Evolutionary conservation across 2,113 vertebrate genomes (phyloP).

Genomic region (Galeopterus variegatus): DNA sequence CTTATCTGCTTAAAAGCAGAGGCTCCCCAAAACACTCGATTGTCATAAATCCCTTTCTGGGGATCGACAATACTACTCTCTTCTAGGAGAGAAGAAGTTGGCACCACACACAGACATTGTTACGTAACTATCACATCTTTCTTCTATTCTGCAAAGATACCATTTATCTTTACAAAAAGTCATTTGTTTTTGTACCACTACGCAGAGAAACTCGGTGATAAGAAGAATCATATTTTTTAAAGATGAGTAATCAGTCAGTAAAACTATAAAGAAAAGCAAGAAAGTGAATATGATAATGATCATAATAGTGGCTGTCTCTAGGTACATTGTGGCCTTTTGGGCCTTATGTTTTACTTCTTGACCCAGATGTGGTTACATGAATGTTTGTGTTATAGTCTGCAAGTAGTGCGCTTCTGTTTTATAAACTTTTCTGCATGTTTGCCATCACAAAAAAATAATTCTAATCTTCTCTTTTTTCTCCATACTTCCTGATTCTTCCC

Average conservation of each 20-base stretch:
- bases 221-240: slow-evolving; percentile 45
- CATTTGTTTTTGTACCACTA: not conserved
- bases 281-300: not conserved
- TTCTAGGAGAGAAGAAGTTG: not conserved
- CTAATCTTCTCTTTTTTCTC: not conserved
- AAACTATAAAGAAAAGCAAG: slow-evolving; percentile 17
- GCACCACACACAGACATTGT: not conserved
- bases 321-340: not conserved
- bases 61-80: not conserved
- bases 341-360: not conserved
- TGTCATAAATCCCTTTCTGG: not conserved
- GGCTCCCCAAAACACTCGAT: not conserved
- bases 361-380: not conserved
- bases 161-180: not conserved
- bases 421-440: slow-evolving; percentile 34
- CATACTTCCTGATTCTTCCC: slow-evolving; percentile 5
- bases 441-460: not conserved
- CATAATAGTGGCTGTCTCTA: not conserved
- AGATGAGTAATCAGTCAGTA: not conserved
- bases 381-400: not conserved
- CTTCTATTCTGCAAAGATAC: not conserved
- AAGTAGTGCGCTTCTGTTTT: not conserved
- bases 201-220: slow-evolving; percentile 4
- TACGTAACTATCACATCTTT: not conserved
- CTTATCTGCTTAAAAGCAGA: not conserved